Conservation (phyloP, 64 coral and sea anemone species). For the Porites lutea region DNA sequence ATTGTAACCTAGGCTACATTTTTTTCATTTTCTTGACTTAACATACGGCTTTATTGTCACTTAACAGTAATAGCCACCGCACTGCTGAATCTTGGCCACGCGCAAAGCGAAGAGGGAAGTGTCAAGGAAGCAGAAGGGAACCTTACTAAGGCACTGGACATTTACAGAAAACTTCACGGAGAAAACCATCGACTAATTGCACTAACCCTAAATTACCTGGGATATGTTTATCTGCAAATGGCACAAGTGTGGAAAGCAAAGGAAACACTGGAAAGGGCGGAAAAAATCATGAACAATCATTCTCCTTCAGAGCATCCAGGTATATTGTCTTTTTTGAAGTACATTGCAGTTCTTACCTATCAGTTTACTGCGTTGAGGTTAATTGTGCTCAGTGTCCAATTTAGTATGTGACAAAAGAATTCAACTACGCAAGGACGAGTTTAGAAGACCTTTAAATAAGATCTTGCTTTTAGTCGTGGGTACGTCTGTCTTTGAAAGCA, state of each 20-base stretch:
- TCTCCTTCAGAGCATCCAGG: not conserved
- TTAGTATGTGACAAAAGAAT: no score
- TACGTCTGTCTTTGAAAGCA: no score
- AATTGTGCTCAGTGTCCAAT: no score
- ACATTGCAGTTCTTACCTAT: no score
- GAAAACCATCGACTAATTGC: conserved; percentile 12
- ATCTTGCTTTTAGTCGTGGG: no score
- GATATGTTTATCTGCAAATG: not conserved
- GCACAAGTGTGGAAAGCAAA: not conserved
- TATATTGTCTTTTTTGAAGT: no score
- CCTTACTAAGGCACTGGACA: conserved; percentile 16
- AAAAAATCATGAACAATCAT: not conserved
- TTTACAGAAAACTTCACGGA: conserved; percentile 6
- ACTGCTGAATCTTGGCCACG: conserved; percentile 28
- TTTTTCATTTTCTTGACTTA: no score
- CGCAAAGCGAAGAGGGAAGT: not conserved
- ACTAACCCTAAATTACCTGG: not conserved
- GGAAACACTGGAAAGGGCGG: not conserved
- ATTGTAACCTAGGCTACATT: no score
- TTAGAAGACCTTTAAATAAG: no score
- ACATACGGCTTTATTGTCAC: not conserved
- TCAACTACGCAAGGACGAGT: no score
- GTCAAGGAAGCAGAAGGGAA: not conserved
- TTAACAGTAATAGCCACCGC: conserved; percentile 14
- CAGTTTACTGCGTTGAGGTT: no score